Base-by-base conservation (phyloP, 2,113 vertebrate genomes). In the Actenoides hombroni region DNA sequence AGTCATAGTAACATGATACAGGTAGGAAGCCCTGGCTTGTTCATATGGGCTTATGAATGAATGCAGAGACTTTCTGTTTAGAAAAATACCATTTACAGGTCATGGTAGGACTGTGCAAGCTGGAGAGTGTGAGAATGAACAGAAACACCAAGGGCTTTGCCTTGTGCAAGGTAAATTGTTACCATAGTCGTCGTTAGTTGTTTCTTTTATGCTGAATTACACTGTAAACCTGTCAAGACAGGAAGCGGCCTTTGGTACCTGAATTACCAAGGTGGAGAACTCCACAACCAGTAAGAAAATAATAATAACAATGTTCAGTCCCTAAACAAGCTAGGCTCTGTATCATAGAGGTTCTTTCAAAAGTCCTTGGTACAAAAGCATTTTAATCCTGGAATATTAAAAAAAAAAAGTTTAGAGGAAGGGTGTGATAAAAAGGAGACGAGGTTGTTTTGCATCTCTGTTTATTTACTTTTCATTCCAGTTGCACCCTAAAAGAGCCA, bases 401-500 rank as follows among this genome's bases (percentile, higher is more conserved):
- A n/a, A 18, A 49, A 31, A 18, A 15, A 8, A 54, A 8, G 2
- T 71, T 57, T 54, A 67, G 69, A 82, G 65, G 20, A 74, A 75
- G 61, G 21, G 13, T 20, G 29, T 64, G 31, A 42, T 53, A 57
- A 84, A 76, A 71, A 64, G 56, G 29, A 64, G 31, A n/a, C 10
- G 16, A 70, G 18, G 9, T 10, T 60, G 12, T 51, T 92, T 71
- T 3, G 2, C 19, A 42, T 49, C 18, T 76, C 37, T 78, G 2
- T 82, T 87, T 86, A 46, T n/a, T 93, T 80, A 10, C 59, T 88
- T 95, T 51, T 40, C 6, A 46, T 59, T 90, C n/a, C 44, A 90
- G 18, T 49, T 88, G 53, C n/a, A 90, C 28, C 23, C 33, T 84
- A 17, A 65, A 68, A 20, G 29, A 92, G 48, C 19, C 39, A 86